Evolutionary conservation across 2,888 invertebrate genomes (phyloP).

Genomic region (Uropetala carovei): DNA sequence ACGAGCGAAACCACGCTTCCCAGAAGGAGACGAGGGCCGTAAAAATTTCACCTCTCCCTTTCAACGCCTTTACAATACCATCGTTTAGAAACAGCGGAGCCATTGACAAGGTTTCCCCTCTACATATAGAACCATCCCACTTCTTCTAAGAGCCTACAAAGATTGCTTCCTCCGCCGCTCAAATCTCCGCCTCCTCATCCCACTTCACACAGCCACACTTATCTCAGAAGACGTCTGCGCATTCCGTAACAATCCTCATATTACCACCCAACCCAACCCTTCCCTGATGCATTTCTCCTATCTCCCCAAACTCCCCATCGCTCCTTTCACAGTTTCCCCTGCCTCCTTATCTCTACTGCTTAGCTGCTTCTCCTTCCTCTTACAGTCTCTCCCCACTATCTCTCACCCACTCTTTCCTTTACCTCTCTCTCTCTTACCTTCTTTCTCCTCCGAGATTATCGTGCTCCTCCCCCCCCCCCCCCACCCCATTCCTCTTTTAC

Average conservation of each 20-base stretch:
- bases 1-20: too few species aligned
- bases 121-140: neutral
- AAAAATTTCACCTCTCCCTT: neutral
- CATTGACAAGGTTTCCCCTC: neutral
- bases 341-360: neutral
- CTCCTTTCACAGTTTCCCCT: neutral
- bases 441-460: neutral
- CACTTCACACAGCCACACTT: neutral
- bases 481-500: neutral
- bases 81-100: neutral
- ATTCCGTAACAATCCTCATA: slow-evolving; percentile 40
- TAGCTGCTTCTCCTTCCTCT: neutral
- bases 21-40: neutral
- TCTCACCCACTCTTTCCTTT: neutral
- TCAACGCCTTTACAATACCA: neutral
- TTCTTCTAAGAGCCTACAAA: neutral
- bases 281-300: neutral
- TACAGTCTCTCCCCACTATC: neutral
- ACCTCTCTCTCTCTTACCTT: neutral
- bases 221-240: slow-evolving; percentile 30
- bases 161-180: neutral
- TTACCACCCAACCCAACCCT: neutral
- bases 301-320: neutral
- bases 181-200: neutral
- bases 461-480: neutral